Conservation (phyloP, 2,888 invertebrate genomes). For the Pterostichus niger region DNA sequence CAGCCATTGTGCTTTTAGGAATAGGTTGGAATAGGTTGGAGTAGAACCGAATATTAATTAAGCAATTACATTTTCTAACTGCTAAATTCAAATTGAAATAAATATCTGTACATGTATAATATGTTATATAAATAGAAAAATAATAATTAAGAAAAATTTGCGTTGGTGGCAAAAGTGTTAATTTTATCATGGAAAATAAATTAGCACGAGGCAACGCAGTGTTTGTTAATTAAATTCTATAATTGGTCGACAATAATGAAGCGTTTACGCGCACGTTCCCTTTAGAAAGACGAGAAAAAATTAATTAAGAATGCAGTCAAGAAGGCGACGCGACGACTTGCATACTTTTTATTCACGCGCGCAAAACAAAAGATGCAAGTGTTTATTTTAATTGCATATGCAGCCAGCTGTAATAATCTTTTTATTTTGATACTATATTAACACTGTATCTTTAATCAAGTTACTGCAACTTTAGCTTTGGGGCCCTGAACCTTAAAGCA, state of each 20-base stretch:
- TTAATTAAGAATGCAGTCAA: conserved; percentile 52
- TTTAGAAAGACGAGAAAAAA: conserved; percentile 39
- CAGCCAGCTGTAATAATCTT: conserved; percentile 43
- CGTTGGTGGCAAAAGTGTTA: conserved; percentile 13
- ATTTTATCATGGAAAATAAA: conserved; percentile 31
- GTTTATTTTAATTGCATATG: conserved; percentile 52
- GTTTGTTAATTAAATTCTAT: conserved; percentile 48
- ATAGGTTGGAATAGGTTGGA: no score
- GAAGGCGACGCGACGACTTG: conserved; percentile 29
- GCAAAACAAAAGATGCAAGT: conserved; percentile 47
- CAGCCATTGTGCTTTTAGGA: no score
- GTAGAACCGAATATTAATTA: no score
- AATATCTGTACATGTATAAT: no score
- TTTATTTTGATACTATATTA: conserved; percentile 19
- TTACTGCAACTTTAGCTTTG: no score
- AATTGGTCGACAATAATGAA: conserved; percentile 43
- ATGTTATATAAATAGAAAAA: conserved; percentile 16
- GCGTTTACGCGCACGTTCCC: conserved; percentile 17
- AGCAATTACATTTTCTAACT: no score
- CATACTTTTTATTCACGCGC: conserved; percentile 7
- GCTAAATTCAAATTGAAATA: no score
- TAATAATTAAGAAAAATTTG: conserved; percentile 22
- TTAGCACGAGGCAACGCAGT: background rate
- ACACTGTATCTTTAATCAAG: no score
- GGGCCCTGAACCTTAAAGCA: no score